A percentile compares a stretch with the other conserved stretches of the same genome.
These are phyloP conservation scores for Varanus komodoensis DNA, from an alignment of 2,113 vertebrate genomes.

Conservation along the genomic window DNA sequence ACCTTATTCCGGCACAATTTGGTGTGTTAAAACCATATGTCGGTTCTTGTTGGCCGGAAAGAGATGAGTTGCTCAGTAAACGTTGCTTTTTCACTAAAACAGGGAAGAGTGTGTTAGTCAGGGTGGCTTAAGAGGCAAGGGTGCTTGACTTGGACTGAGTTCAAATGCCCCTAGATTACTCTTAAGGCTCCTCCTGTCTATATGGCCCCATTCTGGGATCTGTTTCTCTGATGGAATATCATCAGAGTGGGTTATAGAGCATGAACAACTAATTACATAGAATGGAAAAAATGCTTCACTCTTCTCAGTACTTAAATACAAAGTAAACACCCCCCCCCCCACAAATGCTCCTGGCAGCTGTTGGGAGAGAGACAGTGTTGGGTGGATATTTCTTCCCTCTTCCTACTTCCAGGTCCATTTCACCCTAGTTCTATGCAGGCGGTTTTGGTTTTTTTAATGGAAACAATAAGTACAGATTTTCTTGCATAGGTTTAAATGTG, in stretches of 20 bases:
- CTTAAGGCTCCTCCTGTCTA: neutral
- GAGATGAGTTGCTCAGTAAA: neutral
- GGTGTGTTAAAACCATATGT: conserved; percentile 4
- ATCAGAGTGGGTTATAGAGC: neutral
- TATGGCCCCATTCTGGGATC: neutral
- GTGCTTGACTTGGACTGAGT: no score
- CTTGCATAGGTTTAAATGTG: no score
- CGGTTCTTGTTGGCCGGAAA: conserved; percentile 16
- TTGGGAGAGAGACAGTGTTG: no score
- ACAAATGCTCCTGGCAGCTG: neutral
- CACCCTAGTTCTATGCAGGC: no score
- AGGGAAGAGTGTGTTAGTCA: neutral
- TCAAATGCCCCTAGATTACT: neutral
- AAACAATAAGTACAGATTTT: no score
- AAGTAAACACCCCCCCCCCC: neutral
- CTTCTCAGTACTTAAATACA: neutral
- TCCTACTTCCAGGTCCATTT: no score
- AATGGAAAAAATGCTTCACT: neutral
- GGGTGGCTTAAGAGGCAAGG: no score
- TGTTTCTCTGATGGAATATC: neutral
- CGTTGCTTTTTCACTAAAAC: conserved; percentile 27
- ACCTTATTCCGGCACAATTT: conserved; percentile 1
- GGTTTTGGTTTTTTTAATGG: no score
- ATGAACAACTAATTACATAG: neutral
- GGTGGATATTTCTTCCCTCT: no score